Percentiles rank a stretch among this genome's conserved stretches.
These are phyloP conservation scores for Acronicta aceris DNA, from an alignment of 2,888 invertebrate genomes.

Conservation along the genomic window DNA sequence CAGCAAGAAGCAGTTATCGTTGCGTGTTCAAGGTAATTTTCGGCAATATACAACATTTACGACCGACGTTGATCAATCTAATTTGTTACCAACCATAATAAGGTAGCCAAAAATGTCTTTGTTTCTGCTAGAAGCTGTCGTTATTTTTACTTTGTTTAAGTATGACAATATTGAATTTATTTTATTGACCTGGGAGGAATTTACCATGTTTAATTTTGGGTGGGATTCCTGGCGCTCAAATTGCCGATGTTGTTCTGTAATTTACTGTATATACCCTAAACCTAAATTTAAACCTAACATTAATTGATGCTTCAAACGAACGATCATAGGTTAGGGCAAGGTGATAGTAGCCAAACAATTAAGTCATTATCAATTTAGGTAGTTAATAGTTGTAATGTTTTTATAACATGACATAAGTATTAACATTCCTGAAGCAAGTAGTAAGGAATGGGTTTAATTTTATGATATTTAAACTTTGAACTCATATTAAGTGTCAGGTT, in stretches of 20 bases:
- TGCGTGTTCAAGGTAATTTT: conserved; percentile 37
- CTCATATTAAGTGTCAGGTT: conserved; percentile 31
- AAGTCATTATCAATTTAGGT: conserved; percentile 75
- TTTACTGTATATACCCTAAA: conserved; percentile 82
- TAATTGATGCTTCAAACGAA: conserved; percentile 79
- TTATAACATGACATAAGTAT: conserved; percentile 52
- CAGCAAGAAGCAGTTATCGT: conserved; percentile 34
- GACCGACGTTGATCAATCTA: conserved; percentile 31
- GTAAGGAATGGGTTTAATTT: conserved; percentile 31
- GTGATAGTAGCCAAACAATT: conserved; percentile 85
- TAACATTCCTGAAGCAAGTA: conserved; percentile 34
- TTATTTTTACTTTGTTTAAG: conserved; percentile 41
- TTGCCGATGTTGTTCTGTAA: conserved; percentile 72
- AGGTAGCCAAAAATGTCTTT: conserved; percentile 24
- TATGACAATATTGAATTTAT: conserved; percentile 41
- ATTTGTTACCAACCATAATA: conserved; percentile 32
- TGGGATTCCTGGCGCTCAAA: conserved; percentile 75
- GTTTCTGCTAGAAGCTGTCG: conserved; percentile 35
- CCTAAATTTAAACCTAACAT: conserved; percentile 56
- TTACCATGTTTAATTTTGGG: conserved; percentile 44
- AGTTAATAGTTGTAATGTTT: conserved; percentile 60
- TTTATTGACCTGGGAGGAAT: conserved; percentile 33
- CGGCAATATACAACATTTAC: conserved; percentile 38
- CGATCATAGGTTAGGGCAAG: conserved; percentile 85
- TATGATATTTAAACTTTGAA: conserved; percentile 26